Base-by-base conservation (phyloP, 35 echinoderm and acorn worm genomes). In the Eucidaris tribuloides region DNA sequence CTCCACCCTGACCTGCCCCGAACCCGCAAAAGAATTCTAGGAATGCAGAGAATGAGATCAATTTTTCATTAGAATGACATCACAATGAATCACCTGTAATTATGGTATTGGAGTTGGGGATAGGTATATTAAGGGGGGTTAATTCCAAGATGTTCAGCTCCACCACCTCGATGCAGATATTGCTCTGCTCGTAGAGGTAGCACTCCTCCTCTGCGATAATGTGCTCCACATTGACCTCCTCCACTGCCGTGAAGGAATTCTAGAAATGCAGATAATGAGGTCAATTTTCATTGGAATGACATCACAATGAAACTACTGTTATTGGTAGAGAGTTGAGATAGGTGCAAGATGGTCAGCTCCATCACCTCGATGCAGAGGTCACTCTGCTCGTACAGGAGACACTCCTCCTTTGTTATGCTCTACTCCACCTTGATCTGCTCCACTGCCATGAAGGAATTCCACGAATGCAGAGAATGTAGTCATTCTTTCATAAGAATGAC, bases 1-100 rank as follows among this genome's bases (percentile, higher is more conserved):
- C 36, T 99, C 96, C 5, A 99, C 96, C 88, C 93, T 99, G 68
- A 99, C 96, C 59, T 99, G 96, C 48, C 93, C 96, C 15, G 93
- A 90, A 14, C 90, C 96, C 65, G 96, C 93, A 29, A 99, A 52
- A 14, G 96, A 99, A 81, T 93, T 93, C 96, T 99, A 49, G 2
- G n/a, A 63, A 82, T 3, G 19, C 57, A 50, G 17, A 56, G 1
- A 46, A 46, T n/a, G n/a, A n/a, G n/a, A n/a, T n/a, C n/a, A n/a
- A n/a, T n/a, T n/a, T n/a, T n/a, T n/a, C n/a, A n/a, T n/a, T n/a
- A n/a, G n/a, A n/a, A n/a, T n/a, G n/a, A n/a, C n/a, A n/a, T n/a
- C n/a, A n/a, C n/a, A n/a, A n/a, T n/a, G n/a, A n/a, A n/a, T n/a
- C n/a, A n/a, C n/a, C n/a, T n/a, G n/a, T n/a, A n/a, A n/a, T n/a